Evolutionary conservation across 2,888 invertebrate species (phyloP), one percentile per base, ranked within the genome.

Genomic region (Tortrix viridana): DNA sequence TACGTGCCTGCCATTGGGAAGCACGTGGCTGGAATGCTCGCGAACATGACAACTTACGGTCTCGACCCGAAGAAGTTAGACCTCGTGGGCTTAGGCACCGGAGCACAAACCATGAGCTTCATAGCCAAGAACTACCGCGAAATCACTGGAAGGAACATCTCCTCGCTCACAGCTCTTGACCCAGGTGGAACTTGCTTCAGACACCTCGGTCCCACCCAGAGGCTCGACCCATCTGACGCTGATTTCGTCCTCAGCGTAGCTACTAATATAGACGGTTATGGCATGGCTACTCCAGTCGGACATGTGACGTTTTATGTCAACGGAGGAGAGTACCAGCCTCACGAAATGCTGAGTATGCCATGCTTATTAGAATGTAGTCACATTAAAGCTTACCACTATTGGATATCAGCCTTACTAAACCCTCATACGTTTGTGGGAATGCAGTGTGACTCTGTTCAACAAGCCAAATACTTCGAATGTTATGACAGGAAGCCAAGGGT

Each of bases 181-280:
- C 87, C 89, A 0, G 66, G 85, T 1, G 89, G 89, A 0, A 86
- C 88, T 2, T 89, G 89, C 71, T 89, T 88, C 68, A 77, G 89
- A 12, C 79, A 84, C 62, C 71, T 82, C 0, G 75, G 74, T 0
- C 86, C 89, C 1, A 78, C 82, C 2, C 75, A 82, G 1, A 73
- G 88, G 37, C 65, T 89, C 0, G 88, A 89, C 38, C 72, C 74
- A 47, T 68, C 74, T 0, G 89, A 89, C 37, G 89, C 85, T 0
- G 88, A 89, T 44, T 85, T 86, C 41, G 87, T 89, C 0, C 84
- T 86, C 5, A 73, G 83, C 0, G 47, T 89, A 0, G 65, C 70
- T 1, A 89, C 89, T 0, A 89, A 89, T 62, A 85, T 88, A 0
- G 89, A 89, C 43, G 85, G 79, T 0, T 86, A 72, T 3, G 89